Percentiles rank a stretch among this genome's conserved stretches.
phyloP scores from a whole-genome alignment of 2,888 invertebrate genomes.

The Bembecia ichneumoniformis region DNA sequence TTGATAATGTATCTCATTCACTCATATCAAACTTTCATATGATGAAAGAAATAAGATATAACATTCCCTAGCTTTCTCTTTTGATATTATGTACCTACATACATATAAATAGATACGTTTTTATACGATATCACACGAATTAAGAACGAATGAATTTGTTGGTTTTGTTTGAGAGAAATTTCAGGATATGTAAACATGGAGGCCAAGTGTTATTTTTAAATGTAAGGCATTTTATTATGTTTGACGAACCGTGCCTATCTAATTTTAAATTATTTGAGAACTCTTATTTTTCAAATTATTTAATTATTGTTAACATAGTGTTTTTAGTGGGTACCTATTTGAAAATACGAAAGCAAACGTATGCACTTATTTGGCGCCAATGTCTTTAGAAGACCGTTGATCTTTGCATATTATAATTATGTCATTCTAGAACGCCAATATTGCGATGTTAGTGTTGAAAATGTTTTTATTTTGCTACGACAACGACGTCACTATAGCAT shows the following conservation, averaged over 20 bases:
- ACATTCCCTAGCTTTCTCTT: constrained; percentile 55
- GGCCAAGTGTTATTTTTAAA: constrained; percentile 50
- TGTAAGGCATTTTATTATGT: constrained; percentile 32
- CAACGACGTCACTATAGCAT: not conserved
- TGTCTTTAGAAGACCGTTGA: constrained; percentile 63
- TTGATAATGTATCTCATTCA: constrained; percentile 39
- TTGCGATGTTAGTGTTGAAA: not conserved
- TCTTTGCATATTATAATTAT: constrained; percentile 7
- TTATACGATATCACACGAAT: constrained; percentile 29
- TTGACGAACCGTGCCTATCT: constrained; percentile 19
- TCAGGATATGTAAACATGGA: constrained; percentile 70
- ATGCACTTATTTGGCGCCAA: constrained; percentile 72
- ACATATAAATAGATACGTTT: constrained; percentile 27
- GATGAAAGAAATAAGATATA: constrained; percentile 42
- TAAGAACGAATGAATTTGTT: no score
- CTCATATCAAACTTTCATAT: constrained; percentile 16
- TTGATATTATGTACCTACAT: constrained; percentile 26
- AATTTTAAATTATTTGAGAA: constrained; percentile 28
- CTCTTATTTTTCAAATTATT: not conserved
- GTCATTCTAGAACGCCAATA: not conserved
- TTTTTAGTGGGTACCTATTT: constrained; percentile 7
- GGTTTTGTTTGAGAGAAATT: no score
- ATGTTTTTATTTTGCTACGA: not conserved
- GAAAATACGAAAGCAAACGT: constrained; percentile 48
- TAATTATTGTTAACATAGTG: not conserved